phyloP scores from a whole-genome alignment of 2,888 invertebrate species.

The Drosophila peninsularis region DNA sequence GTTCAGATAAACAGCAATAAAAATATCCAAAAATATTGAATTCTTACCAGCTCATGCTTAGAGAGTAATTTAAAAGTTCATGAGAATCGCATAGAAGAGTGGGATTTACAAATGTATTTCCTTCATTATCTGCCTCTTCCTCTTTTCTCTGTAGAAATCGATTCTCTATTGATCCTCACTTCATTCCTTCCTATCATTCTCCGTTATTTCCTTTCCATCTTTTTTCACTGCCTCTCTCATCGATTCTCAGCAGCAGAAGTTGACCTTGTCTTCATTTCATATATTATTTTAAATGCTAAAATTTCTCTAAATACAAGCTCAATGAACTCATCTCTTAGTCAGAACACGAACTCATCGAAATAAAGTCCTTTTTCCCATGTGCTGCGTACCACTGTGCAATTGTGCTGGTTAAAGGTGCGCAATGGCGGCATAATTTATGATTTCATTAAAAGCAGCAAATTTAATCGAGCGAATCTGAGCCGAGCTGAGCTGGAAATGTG shows the following conservation, averaged over 20 bases:
- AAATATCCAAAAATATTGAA: too few relatives aligned
- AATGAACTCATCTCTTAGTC: too few relatives aligned
- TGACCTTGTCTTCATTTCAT: not conserved
- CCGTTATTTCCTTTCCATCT: not conserved
- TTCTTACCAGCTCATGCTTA: too few relatives aligned
- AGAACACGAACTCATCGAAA: not conserved
- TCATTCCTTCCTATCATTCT: too few relatives aligned
- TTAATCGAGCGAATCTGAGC: slow-evolving; percentile 63
- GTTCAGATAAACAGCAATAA: too few relatives aligned
- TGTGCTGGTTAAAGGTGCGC: slow-evolving; percentile 35
- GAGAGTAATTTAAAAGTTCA: not conserved
- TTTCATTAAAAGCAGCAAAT: slow-evolving; percentile 77
- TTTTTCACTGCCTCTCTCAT: not conserved
- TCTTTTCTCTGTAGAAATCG: too few relatives aligned
- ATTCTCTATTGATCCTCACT: not conserved
- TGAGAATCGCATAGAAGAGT: not conserved
- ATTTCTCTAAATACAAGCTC: too few relatives aligned
- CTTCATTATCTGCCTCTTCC: too few relatives aligned
- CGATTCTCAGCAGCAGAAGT: not conserved
- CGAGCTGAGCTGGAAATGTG: slow-evolving; percentile 43
- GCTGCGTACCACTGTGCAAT: slow-evolving; percentile 4
- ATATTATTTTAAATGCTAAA: too few relatives aligned
- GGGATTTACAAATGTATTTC: too few relatives aligned
- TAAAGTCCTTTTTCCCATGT: too few relatives aligned
- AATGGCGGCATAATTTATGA: slow-evolving; percentile 73